phyloP scores from a whole-genome alignment of 2,113 vertebrate genomes.

The Plectropomus leopardus region DNA sequence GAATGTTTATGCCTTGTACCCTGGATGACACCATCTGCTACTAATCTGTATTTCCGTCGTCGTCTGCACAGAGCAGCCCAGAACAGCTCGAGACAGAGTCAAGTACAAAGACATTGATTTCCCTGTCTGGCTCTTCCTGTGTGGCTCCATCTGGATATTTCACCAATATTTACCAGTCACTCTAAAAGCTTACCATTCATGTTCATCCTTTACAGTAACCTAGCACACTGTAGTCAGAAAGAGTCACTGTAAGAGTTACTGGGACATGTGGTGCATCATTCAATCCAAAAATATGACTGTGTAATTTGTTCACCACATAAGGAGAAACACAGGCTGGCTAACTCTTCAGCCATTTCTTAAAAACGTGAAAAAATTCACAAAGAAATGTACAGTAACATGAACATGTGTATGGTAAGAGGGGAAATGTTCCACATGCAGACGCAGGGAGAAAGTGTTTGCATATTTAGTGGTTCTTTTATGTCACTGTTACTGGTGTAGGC shows the following conservation, averaged over 20 bases:
- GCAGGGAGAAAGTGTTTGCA: background rate
- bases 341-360: background rate
- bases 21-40: slow-evolving; percentile 77
- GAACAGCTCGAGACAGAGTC: slow-evolving; percentile 46
- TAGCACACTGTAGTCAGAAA: slow-evolving; percentile 3
- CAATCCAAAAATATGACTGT: slow-evolving; percentile 30
- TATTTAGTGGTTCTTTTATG: background rate
- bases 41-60: slow-evolving; percentile 72
- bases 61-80: slow-evolving; percentile 57
- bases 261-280: slow-evolving; percentile 22
- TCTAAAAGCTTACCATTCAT: background rate
- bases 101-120: slow-evolving; percentile 47
- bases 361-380: background rate
- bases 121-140: slow-evolving; percentile 39
- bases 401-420: background rate
- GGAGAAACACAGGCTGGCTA: slow-evolving; percentile 1
- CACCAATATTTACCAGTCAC: slow-evolving; percentile 19
- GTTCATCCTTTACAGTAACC: slow-evolving; percentile 15
- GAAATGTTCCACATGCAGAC: slow-evolving; percentile 4
- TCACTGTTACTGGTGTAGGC: too few relatives aligned
- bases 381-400: slow-evolving; percentile 2
- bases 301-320: slow-evolving; percentile 23
- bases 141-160: slow-evolving; percentile 48
- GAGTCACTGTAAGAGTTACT: background rate
- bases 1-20: slow-evolving; percentile 67